Evolutionary conservation across 2,888 invertebrate genomes (phyloP).

Genomic region (Melieria crassipennis): DNA sequence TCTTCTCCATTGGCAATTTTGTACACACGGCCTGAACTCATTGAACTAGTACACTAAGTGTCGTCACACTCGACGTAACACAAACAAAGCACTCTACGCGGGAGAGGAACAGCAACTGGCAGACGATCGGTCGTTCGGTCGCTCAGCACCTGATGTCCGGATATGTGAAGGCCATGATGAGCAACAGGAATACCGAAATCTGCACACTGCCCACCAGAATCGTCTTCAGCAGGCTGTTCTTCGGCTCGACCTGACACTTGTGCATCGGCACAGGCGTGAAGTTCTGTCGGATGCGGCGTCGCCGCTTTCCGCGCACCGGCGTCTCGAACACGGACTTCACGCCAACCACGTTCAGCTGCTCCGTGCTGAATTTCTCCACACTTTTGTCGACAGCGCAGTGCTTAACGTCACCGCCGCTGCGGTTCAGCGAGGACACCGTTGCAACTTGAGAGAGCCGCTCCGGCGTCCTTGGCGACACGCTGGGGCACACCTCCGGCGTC

Average conservation of each 20-base stretch:
- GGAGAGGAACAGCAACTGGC: background rate
- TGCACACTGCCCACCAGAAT: constrained; percentile 55
- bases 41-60: constrained; percentile 10
- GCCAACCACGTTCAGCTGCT: background rate
- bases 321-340: background rate
- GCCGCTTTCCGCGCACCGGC: constrained; percentile 33
- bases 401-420: background rate
- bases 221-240: constrained; percentile 49
- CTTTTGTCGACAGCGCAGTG: background rate
- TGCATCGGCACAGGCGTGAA: constrained; percentile 41
- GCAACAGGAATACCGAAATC: constrained; percentile 52
- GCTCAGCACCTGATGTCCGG: constrained; percentile 53
- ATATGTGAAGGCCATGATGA: constrained; percentile 58
- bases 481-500: too few species aligned
- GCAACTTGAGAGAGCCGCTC: background rate
- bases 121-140: too few species aligned
- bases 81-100: background rate
- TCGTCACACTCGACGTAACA: background rate
- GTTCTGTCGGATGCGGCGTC: constrained; percentile 37
- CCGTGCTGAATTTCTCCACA: background rate
- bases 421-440: background rate
- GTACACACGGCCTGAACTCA: background rate
- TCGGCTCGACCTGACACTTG: constrained; percentile 37
- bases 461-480: too few species aligned
- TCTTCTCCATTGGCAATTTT: constrained; percentile 25